Conservation (phyloP, 2,797 vertebrate species). For the Chlorospingus semifuscus region DNA sequence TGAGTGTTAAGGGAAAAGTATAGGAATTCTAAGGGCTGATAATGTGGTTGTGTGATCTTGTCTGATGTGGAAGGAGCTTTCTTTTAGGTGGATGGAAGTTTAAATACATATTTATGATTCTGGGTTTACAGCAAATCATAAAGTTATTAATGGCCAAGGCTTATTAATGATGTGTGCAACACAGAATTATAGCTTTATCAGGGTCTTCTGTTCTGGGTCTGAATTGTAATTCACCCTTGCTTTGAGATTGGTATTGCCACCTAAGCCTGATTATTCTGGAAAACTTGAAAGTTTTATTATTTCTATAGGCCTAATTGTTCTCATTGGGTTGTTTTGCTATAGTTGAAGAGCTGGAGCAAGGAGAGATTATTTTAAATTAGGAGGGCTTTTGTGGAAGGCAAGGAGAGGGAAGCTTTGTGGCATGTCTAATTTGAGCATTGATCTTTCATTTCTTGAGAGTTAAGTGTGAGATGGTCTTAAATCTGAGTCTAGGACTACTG, state of each 20-base stretch:
- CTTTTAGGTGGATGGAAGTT: background rate
- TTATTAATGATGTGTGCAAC: constrained; percentile 17
- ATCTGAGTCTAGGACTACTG: background rate
- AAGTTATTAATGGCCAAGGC: background rate
- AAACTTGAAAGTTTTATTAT: background rate
- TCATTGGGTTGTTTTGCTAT: background rate
- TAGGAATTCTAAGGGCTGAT: background rate
- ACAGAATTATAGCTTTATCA: background rate
- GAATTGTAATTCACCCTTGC: background rate
- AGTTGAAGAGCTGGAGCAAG: background rate
- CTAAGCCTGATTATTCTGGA: background rate
- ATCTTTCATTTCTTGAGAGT: background rate
- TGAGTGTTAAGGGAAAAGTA: background rate
- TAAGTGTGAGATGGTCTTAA: background rate
- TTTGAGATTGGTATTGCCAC: background rate
- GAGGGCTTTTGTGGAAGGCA: background rate
- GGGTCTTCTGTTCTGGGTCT: background rate
- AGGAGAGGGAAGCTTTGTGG: background rate
- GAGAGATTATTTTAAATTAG: background rate
- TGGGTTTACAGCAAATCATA: background rate
- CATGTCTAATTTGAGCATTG: background rate
- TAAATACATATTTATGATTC: background rate
- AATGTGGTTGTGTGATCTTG: background rate
- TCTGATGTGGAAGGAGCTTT: background rate
- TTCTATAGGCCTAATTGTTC: background rate